Evolutionary conservation across 2,888 invertebrate species (phyloP).

Genomic region (Xanthostigma xanthostigma): DNA sequence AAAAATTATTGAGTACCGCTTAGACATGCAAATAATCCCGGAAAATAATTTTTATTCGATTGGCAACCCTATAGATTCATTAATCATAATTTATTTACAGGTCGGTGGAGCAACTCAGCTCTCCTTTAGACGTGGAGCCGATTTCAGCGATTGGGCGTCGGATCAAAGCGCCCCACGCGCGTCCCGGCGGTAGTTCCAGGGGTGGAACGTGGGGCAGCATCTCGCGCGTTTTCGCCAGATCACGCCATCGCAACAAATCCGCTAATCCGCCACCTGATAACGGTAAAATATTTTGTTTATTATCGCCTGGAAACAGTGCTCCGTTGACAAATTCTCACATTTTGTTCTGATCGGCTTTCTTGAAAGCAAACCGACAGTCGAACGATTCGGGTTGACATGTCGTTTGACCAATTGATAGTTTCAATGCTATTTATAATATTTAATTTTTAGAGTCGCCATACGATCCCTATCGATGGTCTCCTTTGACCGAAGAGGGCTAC

Average conservation of each 20-base stretch:
- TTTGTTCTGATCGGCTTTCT: too few relatives aligned
- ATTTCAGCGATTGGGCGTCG: constrained; percentile 33
- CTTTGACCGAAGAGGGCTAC: constrained; percentile 54
- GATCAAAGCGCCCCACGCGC: constrained; percentile 22
- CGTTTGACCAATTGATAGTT: neutral
- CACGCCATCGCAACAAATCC: constrained; percentile 67
- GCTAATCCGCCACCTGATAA: constrained; percentile 50
- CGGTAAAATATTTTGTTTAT: constrained; percentile 20
- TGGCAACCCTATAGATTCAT: too few relatives aligned
- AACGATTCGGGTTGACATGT: too few relatives aligned
- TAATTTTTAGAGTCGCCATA: constrained; percentile 16
- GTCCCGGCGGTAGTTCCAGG: constrained; percentile 37
- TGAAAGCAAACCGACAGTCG: too few relatives aligned
- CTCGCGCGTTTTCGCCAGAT: constrained; percentile 75
- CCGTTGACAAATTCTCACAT: neutral
- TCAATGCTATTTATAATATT: neutral
- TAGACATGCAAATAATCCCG: too few relatives aligned
- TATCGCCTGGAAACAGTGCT: neutral
- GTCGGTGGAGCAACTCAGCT: constrained; percentile 71
- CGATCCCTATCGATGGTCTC: constrained; percentile 42
- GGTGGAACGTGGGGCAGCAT: constrained; percentile 86
- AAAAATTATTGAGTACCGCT: too few relatives aligned
- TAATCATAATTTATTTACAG: constrained; percentile 28
- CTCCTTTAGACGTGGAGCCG: constrained; percentile 57
- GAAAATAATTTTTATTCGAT: too few relatives aligned